These are phyloP conservation scores for Bilobella aurantiaca DNA, from an alignment of 1,140 invertebrate genomes.

Conservation along the genomic window DNA sequence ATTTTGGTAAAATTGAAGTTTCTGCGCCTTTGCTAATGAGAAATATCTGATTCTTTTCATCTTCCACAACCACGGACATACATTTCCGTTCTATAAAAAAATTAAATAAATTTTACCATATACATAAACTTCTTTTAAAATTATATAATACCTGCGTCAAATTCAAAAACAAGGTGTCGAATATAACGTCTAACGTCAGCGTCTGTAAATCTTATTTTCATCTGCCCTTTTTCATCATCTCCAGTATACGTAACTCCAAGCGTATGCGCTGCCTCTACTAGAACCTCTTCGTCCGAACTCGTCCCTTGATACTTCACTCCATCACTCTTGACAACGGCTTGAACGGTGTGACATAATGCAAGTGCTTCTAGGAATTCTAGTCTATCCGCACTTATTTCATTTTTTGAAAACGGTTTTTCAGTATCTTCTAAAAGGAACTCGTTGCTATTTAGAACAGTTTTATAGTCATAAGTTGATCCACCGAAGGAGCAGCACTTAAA, in stretches of 20 bases:
- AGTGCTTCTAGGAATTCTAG: background rate
- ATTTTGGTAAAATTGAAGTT: background rate
- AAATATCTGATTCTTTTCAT: background rate
- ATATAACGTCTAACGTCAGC: background rate
- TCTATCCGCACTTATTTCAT: background rate
- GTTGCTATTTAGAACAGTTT: too few relatives aligned
- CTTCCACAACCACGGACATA: background rate
- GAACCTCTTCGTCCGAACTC: background rate
- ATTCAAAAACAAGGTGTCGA: background rate
- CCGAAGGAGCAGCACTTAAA: background rate
- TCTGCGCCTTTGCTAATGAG: background rate
- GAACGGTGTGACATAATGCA: background rate
- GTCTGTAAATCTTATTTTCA: background rate
- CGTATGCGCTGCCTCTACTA: background rate
- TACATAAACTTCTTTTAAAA: background rate
- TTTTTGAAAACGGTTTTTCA: too few relatives aligned
- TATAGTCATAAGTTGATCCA: background rate
- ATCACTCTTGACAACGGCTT: background rate
- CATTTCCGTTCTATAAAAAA: background rate
- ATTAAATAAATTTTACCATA: background rate
- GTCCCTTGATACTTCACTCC: background rate
- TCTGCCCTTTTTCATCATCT: background rate
- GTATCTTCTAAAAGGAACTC: background rate
- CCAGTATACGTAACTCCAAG: background rate
- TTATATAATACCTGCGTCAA: background rate